phyloP scores from a whole-genome alignment of 2,113 vertebrate genomes.

The Laticauda colubrina region DNA sequence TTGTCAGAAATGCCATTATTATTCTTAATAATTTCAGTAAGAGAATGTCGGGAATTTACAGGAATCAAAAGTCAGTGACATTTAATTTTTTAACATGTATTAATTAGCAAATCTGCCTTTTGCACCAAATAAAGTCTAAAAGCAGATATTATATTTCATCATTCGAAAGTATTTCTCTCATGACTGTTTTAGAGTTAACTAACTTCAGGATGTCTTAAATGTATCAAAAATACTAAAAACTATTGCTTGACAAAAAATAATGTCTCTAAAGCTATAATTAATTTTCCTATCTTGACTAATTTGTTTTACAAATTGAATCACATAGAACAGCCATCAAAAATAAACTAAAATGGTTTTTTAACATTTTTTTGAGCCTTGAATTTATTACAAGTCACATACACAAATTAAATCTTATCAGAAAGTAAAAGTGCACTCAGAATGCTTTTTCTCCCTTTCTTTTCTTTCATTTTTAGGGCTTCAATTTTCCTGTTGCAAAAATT shows the following conservation, averaged over 20 bases:
- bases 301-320: conserved; percentile 29
- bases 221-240: conserved; percentile 1
- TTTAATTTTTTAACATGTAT: not conserved
- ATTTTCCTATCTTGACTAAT: not conserved
- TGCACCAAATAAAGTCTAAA: not conserved
- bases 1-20: not conserved
- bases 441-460: not conserved
- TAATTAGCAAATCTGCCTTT: conserved; percentile 30
- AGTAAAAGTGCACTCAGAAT: not conserved
- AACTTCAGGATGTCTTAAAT: conserved; percentile 17
- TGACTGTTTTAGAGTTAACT: conserved; percentile 13
- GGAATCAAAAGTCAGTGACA: not conserved
- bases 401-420: not conserved
- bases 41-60: not conserved
- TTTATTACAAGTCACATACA: not conserved
- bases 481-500: not conserved
- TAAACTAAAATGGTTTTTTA: not conserved
- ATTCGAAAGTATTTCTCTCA: conserved; percentile 9
- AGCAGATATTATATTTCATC: not conserved
- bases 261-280: conserved; percentile 1
- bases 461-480: not conserved
- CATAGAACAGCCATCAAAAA: conserved; percentile 5
- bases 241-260: conserved; percentile 22
- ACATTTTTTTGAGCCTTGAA: not conserved
- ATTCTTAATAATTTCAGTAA: not conserved